Base-by-base conservation (phyloP, 2,888 invertebrate genomes). In the Anoplius nigerrimus region DNA sequence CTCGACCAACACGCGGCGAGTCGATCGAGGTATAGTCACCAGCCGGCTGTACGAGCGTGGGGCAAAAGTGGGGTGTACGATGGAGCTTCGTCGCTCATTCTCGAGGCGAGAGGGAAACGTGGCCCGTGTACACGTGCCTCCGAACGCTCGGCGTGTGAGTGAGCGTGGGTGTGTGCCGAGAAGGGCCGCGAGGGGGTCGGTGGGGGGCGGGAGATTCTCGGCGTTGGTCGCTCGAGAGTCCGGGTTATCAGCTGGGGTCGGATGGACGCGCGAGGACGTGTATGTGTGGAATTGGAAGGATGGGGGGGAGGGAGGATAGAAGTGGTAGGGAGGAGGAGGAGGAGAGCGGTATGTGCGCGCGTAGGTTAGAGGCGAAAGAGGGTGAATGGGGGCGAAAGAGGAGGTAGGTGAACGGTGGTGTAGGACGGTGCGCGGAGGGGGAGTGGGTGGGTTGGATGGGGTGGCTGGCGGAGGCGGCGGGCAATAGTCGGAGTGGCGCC, bases 401-500 rank as follows among this genome's bases (percentile, higher is more conserved):
- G 68, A 51, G 65, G 72, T n/a, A 66, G 67, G 69, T 62, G 62
- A 62, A 53, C 63, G 48, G 61, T 54, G 61, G 48, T 24, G 57
- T 56, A 57, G 53, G 22, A 48, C 16, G 54, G 62, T 4, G n/a
- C n/a, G n/a, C n/a, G 60, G 68, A 72, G 69, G 66, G 56, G 61
- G 69, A 73, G 66, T 6, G 22, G 24, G 22, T 11, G 16, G 21
- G 22, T 13, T 21, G 21, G 13, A 6, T 5, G 15, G 64, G 66
- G 22, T 59, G 67, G 58, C 52, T 71, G 46, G 66, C 54, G 53
- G 53, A 52, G 59, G 42, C 60, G 71, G 89, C 88, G 88, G 89
- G 88, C 89, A 90, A 90, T 88, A 90, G 89, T 89, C 90, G 87
- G 89, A 90, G 90, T 89, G 89, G 89, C 89, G 90, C 89, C 89